Evolutionary conservation across 2,888 invertebrate species (phyloP).

Genomic region (Biston stratarius): DNA sequence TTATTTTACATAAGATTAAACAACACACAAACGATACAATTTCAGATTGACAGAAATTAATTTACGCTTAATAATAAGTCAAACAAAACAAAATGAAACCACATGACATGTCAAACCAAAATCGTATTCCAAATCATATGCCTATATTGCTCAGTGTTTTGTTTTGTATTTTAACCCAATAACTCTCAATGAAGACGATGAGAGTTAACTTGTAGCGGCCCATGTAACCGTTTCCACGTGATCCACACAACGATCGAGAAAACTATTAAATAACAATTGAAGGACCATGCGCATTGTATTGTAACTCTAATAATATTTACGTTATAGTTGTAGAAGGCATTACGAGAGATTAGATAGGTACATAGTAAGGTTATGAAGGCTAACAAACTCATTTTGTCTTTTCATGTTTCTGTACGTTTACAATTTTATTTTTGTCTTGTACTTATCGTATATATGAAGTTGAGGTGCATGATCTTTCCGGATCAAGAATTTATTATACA

Average conservation of each 20-base stretch:
- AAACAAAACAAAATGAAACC: background rate
- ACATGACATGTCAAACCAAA: constrained; percentile 1
- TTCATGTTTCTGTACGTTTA: background rate
- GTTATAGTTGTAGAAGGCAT: background rate
- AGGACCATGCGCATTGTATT: constrained; percentile 1
- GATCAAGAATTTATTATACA: no score
- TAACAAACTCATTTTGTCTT: background rate
- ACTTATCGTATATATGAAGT: no score
- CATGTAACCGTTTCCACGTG: constrained; percentile 11
- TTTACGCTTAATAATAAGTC: background rate
- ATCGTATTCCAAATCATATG: background rate
- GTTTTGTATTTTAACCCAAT: background rate
- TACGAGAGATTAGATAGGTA: constrained; percentile 10
- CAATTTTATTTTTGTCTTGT: background rate
- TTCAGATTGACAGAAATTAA: background rate
- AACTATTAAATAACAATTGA: constrained; percentile 23
- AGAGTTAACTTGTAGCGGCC: background rate
- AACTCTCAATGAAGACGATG: constrained; percentile 1
- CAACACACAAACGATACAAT: no score
- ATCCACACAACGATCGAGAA: constrained; percentile 7
- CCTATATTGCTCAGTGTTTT: background rate
- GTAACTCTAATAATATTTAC: constrained; percentile 4
- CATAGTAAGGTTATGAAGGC: background rate
- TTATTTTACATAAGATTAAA: no score
- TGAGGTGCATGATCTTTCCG: no score